phyloP scores from a whole-genome alignment of 1,140 invertebrate species.

The Oreohelix idahoensis region DNA sequence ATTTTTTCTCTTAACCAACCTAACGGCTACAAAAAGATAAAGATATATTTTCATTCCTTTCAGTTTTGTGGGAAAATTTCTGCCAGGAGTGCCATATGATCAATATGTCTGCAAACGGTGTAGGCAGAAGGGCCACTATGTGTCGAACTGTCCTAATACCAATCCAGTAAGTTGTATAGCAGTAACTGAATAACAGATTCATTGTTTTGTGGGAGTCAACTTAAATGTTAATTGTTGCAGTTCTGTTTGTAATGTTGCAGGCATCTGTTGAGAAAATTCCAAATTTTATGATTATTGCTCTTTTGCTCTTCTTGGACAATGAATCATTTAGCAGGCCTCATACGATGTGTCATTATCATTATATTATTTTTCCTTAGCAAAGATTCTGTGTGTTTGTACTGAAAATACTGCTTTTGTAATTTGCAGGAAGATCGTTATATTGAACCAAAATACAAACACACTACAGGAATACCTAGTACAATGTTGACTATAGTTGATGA shows the following conservation, averaged over 20 bases:
- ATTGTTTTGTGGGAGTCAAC: no score
- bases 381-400: neutral
- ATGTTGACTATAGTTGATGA: constrained; percentile 92
- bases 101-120: constrained; percentile 94
- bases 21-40: no score
- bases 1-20: no score
- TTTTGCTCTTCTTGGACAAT: no score
- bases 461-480: constrained; percentile 94
- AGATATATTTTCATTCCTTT: no score
- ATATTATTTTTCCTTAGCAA: neutral
- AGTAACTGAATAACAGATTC: no score
- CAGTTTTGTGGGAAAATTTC: constrained; percentile 85
- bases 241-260: no score
- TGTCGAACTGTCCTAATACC: constrained; percentile 86
- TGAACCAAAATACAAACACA: constrained; percentile 53
- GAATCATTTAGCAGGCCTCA: no score
- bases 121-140: constrained; percentile 93
- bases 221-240: no score
- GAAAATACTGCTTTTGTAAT: neutral
- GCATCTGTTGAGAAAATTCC: no score
- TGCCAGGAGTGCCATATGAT: constrained; percentile 84
- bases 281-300: no score
- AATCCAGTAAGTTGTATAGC: constrained; percentile 10
- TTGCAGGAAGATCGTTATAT: constrained; percentile 32
- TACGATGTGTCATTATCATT: no score